Conservation (phyloP, 2,113 vertebrate genomes). For the Chamaea fasciata region DNA sequence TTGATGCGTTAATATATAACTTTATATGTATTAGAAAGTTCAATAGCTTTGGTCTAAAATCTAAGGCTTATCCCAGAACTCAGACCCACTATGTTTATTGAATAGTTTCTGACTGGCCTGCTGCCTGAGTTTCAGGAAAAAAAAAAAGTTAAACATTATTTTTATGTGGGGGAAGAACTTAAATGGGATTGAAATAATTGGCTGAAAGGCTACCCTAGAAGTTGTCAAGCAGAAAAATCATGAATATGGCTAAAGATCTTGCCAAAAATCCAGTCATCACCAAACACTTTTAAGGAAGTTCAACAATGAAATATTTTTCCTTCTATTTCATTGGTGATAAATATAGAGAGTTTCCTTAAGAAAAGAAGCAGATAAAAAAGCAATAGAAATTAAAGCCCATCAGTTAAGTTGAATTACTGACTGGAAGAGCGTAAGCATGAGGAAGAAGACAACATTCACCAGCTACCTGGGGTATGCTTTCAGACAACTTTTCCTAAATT, state of each 20-base stretch:
- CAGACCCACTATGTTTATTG: constrained; percentile 56
- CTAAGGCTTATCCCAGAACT: constrained; percentile 67
- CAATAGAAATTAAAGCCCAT: neutral
- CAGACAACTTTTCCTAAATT: constrained; percentile 76
- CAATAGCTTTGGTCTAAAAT: constrained; percentile 70
- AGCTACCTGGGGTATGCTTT: constrained; percentile 82
- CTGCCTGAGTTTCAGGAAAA: constrained; percentile 74
- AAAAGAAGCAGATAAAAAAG: neutral
- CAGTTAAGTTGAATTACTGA: neutral
- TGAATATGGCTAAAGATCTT: neutral
- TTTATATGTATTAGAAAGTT: constrained; percentile 70
- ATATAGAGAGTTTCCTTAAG: constrained; percentile 7
- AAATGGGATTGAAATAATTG: constrained; percentile 64
- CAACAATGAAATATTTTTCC: neutral
- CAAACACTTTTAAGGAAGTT: constrained; percentile 1
- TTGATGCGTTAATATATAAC: constrained; percentile 68
- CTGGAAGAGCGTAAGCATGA: neutral
- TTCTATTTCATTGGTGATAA: neutral
- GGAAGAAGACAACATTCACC: constrained; percentile 46
- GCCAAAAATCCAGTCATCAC: constrained; percentile 28
- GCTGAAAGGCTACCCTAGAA: constrained; percentile 80
- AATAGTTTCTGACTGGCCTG: constrained; percentile 75
- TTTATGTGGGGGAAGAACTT: constrained; percentile 67
- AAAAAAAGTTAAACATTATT: constrained; percentile 67
- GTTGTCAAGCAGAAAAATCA: constrained; percentile 30